These are phyloP conservation scores for Garra rufa DNA, from an alignment of 2,113 vertebrate genomes.

Conservation along the genomic window DNA sequence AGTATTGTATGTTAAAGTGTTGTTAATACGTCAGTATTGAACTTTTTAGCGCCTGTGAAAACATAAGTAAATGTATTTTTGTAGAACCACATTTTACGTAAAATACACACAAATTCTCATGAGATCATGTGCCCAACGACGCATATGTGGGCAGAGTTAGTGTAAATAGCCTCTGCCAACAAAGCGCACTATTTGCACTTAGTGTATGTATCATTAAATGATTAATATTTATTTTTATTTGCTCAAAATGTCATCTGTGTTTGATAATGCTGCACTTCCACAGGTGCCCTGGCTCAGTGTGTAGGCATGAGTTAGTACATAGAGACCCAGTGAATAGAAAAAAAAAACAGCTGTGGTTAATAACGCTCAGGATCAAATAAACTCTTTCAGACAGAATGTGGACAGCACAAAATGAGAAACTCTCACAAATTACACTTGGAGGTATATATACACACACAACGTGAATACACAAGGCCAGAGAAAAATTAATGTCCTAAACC, in stretches of 20 bases:
- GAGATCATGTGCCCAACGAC: too few species aligned
- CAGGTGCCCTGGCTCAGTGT: not conserved
- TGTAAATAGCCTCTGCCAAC: too few species aligned
- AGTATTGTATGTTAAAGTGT: too few species aligned
- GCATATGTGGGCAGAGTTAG: too few species aligned
- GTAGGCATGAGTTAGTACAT: not conserved
- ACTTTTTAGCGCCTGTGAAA: too few species aligned
- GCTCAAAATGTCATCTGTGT: not conserved
- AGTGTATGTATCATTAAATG: too few species aligned
- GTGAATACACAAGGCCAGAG: not conserved
- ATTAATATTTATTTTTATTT: not conserved
- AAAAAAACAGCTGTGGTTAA: not conserved
- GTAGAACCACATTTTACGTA: too few species aligned
- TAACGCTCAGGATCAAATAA: not conserved
- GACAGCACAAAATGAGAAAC: not conserved
- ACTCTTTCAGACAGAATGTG: not conserved
- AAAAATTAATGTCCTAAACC: conserved; percentile 41
- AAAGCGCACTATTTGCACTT: too few species aligned
- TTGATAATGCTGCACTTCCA: not conserved
- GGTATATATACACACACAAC: not conserved
- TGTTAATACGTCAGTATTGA: too few species aligned
- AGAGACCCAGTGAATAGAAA: not conserved
- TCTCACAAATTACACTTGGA: conserved; percentile 5
- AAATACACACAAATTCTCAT: too few species aligned
- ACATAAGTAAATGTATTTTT: too few species aligned